Base-by-base conservation (phyloP, 1,140 invertebrate species). In the Drosophila nebulosa region DNA sequence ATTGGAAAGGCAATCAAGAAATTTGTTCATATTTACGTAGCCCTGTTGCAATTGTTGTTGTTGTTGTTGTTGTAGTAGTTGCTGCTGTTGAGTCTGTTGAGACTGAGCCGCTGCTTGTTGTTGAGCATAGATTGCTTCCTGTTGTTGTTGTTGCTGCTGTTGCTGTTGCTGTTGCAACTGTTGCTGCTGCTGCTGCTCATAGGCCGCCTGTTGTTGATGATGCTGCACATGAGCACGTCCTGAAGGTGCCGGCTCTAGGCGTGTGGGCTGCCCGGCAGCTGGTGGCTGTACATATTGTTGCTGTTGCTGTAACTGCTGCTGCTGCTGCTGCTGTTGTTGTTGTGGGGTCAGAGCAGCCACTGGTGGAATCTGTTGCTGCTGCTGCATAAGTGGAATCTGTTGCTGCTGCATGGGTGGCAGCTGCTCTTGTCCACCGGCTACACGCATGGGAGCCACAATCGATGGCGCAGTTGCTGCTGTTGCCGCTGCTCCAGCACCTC, bases 231-330 rank as follows among this genome's bases (percentile, higher is more conserved):
- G 81, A 18, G 80, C 81, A 0, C 80, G 77, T 22, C 83, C 83
- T 5, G 53, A 14, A 0, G 57, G 59, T 7, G 62, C 22, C 0
- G 77, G 73, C 1, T 81, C 81, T 36, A 71, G 58, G 1, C 83
- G 74, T 7, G 84, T 67, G 0, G 84, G 78, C 24, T 81, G 83
- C 10, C 81, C 83, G 5, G 81, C 83, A 21, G 81, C 83, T 16
- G 83, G 83, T 12, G 55, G 68, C 22, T 88, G 83, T 6, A 70
- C 56, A 1, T 66, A 88, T 36, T 74, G 69, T n/a, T 42, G 69
- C 35, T 55, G 51, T 6, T 59, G 75, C 32, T 68, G 64, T n/a
- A n/a, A n/a, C 16, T 60, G 78, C 30, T 73, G 69, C 9, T 65
- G 57, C 32, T 58, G 75, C 32, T 68, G 64, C n/a, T n/a, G n/a